Evolutionary conservation across 2,797 vertebrate species (phyloP).

Genomic region (Malacoctenus gilli): DNA sequence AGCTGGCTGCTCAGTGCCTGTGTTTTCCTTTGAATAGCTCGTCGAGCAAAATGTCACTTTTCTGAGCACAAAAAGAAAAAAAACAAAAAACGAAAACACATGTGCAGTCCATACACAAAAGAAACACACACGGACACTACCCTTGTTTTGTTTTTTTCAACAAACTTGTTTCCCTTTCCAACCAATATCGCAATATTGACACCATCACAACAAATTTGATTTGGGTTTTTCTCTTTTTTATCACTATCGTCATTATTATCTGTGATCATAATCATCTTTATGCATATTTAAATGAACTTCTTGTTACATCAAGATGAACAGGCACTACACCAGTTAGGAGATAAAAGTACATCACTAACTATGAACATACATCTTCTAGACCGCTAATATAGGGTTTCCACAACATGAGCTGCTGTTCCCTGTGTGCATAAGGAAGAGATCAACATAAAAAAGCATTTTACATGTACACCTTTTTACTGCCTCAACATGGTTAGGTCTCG

Average conservation of each 20-base stretch:
- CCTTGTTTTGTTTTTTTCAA: slow-evolving; percentile 66
- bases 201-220: slow-evolving; percentile 81
- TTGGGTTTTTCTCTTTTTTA: slow-evolving; percentile 65
- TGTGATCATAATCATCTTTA: slow-evolving; percentile 81
- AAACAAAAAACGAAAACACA: neutral
- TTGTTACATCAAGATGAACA: slow-evolving; percentile 86
- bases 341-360: slow-evolving; percentile 84
- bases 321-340: slow-evolving; percentile 87
- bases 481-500: slow-evolving; percentile 80
- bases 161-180: slow-evolving; percentile 80
- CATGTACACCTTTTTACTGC: slow-evolving; percentile 82
- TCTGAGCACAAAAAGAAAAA: too few species aligned
- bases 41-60: too few species aligned
- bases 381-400: slow-evolving; percentile 77
- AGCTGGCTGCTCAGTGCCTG: slow-evolving; percentile 1
- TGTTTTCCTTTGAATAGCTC: too few species aligned
- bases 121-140: slow-evolving; percentile 63
- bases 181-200: slow-evolving; percentile 81
- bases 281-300: slow-evolving; percentile 84
- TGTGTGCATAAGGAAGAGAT: slow-evolving; percentile 82
- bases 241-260: slow-evolving; percentile 72
- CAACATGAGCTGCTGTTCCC: slow-evolving; percentile 73
- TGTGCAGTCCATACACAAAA: slow-evolving; percentile 24
- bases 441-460: slow-evolving; percentile 84
- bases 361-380: slow-evolving; percentile 84